A percentile compares a stretch with the other conserved stretches of the same genome.
Evolutionary conservation across 2,888 invertebrate genomes (phyloP).

Genomic region (Pristionchus arcanus): DNA sequence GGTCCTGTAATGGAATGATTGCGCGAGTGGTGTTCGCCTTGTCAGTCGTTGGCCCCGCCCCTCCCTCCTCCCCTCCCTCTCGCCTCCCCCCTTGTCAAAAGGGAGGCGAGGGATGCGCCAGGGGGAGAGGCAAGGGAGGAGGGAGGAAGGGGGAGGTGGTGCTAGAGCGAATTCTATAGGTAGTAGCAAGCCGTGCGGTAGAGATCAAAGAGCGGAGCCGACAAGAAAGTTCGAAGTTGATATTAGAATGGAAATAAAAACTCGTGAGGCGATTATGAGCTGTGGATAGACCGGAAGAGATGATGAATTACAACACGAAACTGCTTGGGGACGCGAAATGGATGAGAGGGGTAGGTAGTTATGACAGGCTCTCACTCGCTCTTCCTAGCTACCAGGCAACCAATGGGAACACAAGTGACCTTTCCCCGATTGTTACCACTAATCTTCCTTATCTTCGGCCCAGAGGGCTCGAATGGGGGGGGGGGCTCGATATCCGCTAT

Average conservation of each 20-base stretch:
- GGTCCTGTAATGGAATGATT: constrained; percentile 36
- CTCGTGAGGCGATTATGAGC: neutral
- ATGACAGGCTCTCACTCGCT: neutral
- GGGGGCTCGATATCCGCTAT: neutral
- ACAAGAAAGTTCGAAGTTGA: constrained; percentile 8
- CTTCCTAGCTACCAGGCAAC: neutral
- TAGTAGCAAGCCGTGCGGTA: neutral
- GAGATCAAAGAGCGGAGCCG: neutral
- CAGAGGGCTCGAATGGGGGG: neutral
- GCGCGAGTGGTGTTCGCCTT: neutral
- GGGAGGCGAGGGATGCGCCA: neutral
- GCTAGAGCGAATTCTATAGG: neutral
- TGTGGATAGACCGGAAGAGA: neutral
- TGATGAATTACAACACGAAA: neutral
- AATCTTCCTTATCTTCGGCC: neutral
- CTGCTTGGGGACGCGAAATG: neutral
- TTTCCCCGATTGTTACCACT: neutral
- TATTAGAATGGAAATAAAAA: neutral
- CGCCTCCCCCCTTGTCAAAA: neutral
- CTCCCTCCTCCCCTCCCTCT: neutral
- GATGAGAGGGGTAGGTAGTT: neutral
- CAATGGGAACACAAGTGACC: neutral
- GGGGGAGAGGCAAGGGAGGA: neutral
- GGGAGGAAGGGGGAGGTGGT: neutral
- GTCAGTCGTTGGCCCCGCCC: constrained; percentile 25